Evolutionary conservation across 2,797 vertebrate genomes (phyloP).

Genomic region (Alectoris magna): DNA sequence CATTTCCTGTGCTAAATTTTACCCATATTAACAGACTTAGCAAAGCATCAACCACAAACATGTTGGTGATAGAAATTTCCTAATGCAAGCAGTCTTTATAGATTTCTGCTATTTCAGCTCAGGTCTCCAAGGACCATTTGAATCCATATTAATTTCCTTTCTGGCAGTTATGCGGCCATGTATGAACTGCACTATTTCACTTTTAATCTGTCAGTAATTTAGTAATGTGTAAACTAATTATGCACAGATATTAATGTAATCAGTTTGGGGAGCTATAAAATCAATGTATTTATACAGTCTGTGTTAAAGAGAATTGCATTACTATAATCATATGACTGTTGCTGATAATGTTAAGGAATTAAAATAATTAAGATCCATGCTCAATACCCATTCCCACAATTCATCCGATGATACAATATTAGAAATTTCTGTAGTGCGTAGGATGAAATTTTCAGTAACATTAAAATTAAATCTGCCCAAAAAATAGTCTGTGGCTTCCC

Average conservation of each 20-base stretch:
- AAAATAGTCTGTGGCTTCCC: background rate
- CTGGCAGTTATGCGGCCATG: constrained; percentile 94
- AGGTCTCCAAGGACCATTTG: constrained; percentile 94
- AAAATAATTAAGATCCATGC: constrained; percentile 83
- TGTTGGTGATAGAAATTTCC: constrained; percentile 90
- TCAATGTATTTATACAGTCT: constrained; percentile 94
- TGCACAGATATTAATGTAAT: constrained; percentile 99
- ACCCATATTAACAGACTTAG: constrained; percentile 86
- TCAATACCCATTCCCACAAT: constrained; percentile 77
- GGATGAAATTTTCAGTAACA: background rate
- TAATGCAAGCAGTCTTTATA: constrained; percentile 91
- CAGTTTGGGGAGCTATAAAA: constrained; percentile 94
- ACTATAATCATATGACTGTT: constrained; percentile 91
- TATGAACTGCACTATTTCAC: constrained; percentile 99
- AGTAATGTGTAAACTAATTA: constrained; percentile 99
- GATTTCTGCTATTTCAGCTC: constrained; percentile 88
- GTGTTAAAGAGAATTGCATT: constrained; percentile 88
- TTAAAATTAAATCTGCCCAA: background rate
- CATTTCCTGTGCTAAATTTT: constrained; percentile 80
- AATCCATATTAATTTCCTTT: constrained; percentile 99
- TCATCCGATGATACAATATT: background rate
- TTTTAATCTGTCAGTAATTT: constrained; percentile 99
- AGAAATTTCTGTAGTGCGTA: background rate
- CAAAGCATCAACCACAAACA: constrained; percentile 87
- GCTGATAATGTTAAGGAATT: constrained; percentile 90